phyloP scores from a whole-genome alignment of 2,888 invertebrate genomes.

The Quadriops clusia region DNA sequence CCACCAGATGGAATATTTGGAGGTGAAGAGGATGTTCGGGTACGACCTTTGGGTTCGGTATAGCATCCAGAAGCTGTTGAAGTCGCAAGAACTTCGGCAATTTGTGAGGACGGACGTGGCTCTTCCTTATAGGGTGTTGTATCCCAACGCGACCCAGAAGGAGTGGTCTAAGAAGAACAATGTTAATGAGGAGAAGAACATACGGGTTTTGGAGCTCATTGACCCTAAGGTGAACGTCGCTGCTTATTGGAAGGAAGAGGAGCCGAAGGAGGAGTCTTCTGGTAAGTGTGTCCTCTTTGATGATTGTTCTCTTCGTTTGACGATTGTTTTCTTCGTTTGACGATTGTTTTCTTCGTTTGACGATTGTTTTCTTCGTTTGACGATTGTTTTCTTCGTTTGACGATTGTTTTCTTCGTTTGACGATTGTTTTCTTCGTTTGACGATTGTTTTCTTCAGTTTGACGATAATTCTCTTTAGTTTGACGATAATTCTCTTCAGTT shows the following conservation, averaged over 20 bases:
- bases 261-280: constrained; percentile 18
- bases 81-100: constrained; percentile 39
- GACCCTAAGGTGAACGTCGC: constrained; percentile 43
- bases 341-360: too few species aligned
- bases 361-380: too few species aligned
- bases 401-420: too few species aligned
- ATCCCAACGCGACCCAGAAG: constrained; percentile 41
- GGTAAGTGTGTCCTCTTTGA: too few species aligned
- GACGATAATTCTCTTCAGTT: too few species aligned
- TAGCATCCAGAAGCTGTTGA: constrained; percentile 41
- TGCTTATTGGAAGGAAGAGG: constrained; percentile 35
- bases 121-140: constrained; percentile 35
- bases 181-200: constrained; percentile 36
- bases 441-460: too few species aligned
- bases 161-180: constrained; percentile 42
- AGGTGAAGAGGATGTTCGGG: constrained; percentile 39
- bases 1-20: constrained; percentile 40
- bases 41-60: constrained; percentile 24
- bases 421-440: too few species aligned
- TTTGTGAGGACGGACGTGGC: constrained; percentile 42
- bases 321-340: too few species aligned
- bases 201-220: constrained; percentile 44
- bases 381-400: too few species aligned
- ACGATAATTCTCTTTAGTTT: too few species aligned
- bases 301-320: too few species aligned